Conservation (phyloP, 2,888 invertebrate genomes). For the Xanthorhoe spadicearia region DNA sequence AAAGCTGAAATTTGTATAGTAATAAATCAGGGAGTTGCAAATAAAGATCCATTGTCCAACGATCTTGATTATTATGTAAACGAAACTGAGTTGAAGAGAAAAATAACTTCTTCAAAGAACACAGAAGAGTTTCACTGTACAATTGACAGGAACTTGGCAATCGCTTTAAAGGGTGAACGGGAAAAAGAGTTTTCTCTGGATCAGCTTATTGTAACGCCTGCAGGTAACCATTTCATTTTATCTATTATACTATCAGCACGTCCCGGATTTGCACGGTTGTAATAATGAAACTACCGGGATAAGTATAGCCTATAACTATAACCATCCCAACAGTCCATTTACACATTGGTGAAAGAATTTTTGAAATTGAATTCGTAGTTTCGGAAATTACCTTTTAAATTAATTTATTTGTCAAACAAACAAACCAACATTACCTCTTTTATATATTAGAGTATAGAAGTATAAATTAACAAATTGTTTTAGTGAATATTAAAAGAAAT, state of each 20-base stretch:
- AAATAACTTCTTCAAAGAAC: constrained; percentile 2
- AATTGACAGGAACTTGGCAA: constrained; percentile 69
- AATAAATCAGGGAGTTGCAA: constrained; percentile 24
- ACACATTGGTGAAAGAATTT: too few species aligned
- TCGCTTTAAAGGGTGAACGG: constrained; percentile 60
- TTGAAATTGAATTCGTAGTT: too few species aligned
- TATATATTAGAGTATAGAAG: too few species aligned
- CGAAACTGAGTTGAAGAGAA: constrained; percentile 35
- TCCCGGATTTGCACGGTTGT: too few species aligned
- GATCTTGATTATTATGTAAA: constrained; percentile 41
- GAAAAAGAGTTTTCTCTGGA: constrained; percentile 60
- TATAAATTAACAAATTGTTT: too few species aligned
- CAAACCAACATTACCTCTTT: too few species aligned
- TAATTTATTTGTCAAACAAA: too few species aligned
- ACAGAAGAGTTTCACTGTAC: constrained; percentile 48
- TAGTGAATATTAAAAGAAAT: too few species aligned
- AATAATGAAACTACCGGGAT: too few species aligned
- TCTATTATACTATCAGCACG: background rate
- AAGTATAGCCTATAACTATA: too few species aligned
- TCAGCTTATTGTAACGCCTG: constrained; percentile 65
- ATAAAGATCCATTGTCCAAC: constrained; percentile 19
- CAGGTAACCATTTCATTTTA: constrained; percentile 50
- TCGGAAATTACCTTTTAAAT: too few species aligned
- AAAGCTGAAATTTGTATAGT: constrained; percentile 18
- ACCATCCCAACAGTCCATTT: too few species aligned